Conservation (phyloP, 2,113 vertebrate species). For the Osmerus mordax region DNA sequence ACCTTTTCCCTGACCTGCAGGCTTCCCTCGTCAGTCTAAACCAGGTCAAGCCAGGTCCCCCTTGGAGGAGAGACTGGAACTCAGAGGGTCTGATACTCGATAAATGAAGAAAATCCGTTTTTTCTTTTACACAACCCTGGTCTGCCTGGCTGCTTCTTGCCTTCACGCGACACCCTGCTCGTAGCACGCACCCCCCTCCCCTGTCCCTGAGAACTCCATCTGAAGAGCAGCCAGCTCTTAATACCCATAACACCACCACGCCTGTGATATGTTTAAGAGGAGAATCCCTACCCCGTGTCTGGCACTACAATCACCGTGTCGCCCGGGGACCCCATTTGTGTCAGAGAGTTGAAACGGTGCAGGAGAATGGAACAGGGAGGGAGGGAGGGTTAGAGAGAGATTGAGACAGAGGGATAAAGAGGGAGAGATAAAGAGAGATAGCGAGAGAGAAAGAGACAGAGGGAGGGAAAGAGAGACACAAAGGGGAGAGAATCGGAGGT, state of each 20-base stretch:
- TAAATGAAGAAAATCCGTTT: no score
- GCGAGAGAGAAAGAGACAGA: constrained; percentile 33
- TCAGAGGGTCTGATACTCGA: no score
- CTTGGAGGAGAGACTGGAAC: no score
- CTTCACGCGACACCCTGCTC: neutral
- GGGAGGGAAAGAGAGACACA: constrained; percentile 21
- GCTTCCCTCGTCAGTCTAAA: no score
- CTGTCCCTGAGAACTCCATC: constrained; percentile 53
- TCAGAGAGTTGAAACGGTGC: constrained; percentile 38
- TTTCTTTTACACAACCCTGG: no score
- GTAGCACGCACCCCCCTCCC: neutral
- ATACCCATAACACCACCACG: constrained; percentile 51
- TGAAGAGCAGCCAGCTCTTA: constrained; percentile 37
- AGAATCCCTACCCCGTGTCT: constrained; percentile 51
- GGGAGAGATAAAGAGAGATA: neutral
- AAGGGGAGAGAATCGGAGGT: constrained; percentile 43
- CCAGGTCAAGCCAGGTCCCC: no score
- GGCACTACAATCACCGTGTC: constrained; percentile 44
- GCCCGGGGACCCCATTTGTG: constrained; percentile 28
- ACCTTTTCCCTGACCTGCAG: no score
- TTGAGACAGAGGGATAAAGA: neutral
- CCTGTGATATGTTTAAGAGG: constrained; percentile 52
- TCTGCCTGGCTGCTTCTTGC: neutral
- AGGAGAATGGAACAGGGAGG: constrained; percentile 1
- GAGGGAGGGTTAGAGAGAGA: constrained; percentile 3